Percentiles rank a stretch among this genome's conserved stretches.
Evolutionary conservation across 1,140 invertebrate genomes (phyloP).

Genomic region (Caerostris extrusa): DNA sequence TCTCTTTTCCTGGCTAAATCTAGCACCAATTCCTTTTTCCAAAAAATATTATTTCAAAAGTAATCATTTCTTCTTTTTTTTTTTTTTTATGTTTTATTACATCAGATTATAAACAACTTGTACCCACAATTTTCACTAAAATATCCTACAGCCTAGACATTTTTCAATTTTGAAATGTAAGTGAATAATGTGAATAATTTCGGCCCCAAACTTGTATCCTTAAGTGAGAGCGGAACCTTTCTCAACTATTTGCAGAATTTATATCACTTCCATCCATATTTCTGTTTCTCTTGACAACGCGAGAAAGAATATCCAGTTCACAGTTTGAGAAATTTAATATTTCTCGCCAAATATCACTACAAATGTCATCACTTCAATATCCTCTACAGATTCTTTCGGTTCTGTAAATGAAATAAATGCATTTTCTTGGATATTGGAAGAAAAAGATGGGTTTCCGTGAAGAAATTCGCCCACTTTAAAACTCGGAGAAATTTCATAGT

Average conservation of each 20-base stretch:
- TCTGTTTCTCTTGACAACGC: background rate
- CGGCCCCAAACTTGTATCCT: background rate
- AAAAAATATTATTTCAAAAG: too few species aligned
- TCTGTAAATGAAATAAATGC: constrained; percentile 35
- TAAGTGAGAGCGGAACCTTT: background rate
- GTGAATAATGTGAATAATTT: constrained; percentile 23
- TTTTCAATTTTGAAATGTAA: background rate
- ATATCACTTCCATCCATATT: background rate
- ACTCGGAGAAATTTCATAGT: constrained; percentile 23
- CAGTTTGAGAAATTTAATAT: constrained; percentile 9
- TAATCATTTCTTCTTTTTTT: too few species aligned
- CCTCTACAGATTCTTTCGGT: background rate
- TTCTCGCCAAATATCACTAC: constrained; percentile 2
- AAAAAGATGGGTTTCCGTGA: background rate
- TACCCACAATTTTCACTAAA: too few species aligned
- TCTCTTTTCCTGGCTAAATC: too few species aligned
- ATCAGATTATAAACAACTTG: too few species aligned
- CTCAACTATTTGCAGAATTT: too few species aligned
- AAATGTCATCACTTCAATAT: constrained; percentile 7
- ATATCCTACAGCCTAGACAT: background rate
- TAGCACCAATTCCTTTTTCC: too few species aligned
- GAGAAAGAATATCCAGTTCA: background rate
- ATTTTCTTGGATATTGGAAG: background rate
- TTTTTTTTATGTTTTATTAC: too few species aligned
- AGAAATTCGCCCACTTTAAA: constrained; percentile 9